These are phyloP conservation scores for Cecidostiba fungosa DNA, from an alignment of 2,888 invertebrate species.

Conservation along the genomic window DNA sequence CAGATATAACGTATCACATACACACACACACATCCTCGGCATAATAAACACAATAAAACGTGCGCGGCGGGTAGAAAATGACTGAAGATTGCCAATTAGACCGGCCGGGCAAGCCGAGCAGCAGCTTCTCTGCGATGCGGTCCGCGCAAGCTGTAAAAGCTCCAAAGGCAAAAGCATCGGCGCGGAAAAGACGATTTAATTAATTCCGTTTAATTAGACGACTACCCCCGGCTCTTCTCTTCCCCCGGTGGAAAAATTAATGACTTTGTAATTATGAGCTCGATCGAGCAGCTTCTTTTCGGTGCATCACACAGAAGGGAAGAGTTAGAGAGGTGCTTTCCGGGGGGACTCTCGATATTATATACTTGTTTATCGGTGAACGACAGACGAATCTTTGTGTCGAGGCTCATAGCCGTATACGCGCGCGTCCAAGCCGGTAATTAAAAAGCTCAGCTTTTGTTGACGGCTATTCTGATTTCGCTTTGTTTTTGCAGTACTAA, in stretches of 20 bases:
- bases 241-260: background rate
- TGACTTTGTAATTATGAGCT: constrained; percentile 30
- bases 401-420: too few relatives aligned
- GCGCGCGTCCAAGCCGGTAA: too few relatives aligned
- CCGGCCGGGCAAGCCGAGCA: too few relatives aligned
- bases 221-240: background rate
- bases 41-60: too few relatives aligned
- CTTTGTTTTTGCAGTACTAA: background rate
- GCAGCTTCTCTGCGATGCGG: background rate
- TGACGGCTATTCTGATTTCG: background rate
- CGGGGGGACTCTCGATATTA: background rate
- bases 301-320: too few relatives aligned
- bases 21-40: too few relatives aligned
- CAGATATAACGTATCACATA: too few relatives aligned
- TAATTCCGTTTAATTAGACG: constrained; percentile 56
- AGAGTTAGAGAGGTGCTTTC: too few relatives aligned
- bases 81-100: too few relatives aligned
- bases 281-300: background rate
- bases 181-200: constrained; percentile 56
- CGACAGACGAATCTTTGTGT: background rate
- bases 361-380: background rate
- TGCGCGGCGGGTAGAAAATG: too few relatives aligned
- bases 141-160: background rate
- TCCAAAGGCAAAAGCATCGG: background rate
- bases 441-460: background rate